Evolutionary conservation across 2,113 vertebrate genomes (phyloP), one percentile per base, ranked within the genome.

Genomic region (Argyrosomus japonicus): DNA sequence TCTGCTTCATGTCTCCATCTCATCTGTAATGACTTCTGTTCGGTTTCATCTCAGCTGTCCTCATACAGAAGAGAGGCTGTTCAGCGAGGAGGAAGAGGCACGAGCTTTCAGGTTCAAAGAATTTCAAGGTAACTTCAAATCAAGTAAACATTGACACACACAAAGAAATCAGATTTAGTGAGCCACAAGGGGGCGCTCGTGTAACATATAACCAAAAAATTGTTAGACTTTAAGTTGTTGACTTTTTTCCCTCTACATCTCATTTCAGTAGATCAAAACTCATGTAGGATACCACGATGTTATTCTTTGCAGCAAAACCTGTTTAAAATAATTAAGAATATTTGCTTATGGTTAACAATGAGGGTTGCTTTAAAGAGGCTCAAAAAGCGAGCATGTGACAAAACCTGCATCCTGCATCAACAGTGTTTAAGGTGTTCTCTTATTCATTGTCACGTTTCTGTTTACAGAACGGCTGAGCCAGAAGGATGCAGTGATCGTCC

Each of bases 401-500:
- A n/a, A 53, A 15, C 29, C 29, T 61, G 43, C 43, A 48, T 32
- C 27, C 1, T 36, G 32, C 32, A 36, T 36, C 10, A 47, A 0
- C 3, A 15, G 40, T 81, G 40, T 71, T 54, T 61, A 4, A 7
- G 18, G 1, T 32, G 7, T 18, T 21, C 3, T 29, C 1, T n/a
- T 13, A 19, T 40, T 51, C 6, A 3, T 1, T 54, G 45, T 77
- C 1, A 4, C 43, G n/a, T 68, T 77, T 78, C 3, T 27, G 6
- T 0, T n/a, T 32, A 8, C 67, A 99, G 98, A 97, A 1, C 96
- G 95, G 6, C 92, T 99, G 81, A 95, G 82, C 47, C 27, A 85
- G 83, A 98, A 97, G 82, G 98, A 99, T 60, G 85, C 95, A 0
- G 92, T 95, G 88, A 97, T 99, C 0, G 9, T 87, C 0, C 96